These are phyloP conservation scores for Drosophila meridiana DNA, from an alignment of 2,888 invertebrate species.

Conservation along the genomic window DNA sequence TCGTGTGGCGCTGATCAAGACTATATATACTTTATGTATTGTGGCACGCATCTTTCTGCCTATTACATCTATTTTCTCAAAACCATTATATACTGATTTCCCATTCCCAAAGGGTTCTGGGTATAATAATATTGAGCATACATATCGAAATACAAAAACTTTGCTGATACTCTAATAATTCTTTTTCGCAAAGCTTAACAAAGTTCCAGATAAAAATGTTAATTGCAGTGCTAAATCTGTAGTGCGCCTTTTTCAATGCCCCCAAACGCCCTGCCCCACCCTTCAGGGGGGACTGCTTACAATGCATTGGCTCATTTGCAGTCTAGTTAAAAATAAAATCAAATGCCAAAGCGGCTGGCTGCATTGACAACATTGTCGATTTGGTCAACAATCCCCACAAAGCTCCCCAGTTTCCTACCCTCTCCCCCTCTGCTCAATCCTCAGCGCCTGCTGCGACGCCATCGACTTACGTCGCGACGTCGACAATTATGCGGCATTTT, in stretches of 20 bases:
- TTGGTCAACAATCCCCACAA: conserved; percentile 50
- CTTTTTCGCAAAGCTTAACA: background rate
- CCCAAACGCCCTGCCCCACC: background rate
- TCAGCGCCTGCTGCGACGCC: background rate
- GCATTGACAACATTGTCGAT: conserved; percentile 79
- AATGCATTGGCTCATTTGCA: conserved; percentile 59
- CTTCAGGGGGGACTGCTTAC: conserved; percentile 1
- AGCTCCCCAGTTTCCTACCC: background rate
- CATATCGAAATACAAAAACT: background rate
- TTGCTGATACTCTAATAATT: conserved; percentile 1
- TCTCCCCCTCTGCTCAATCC: background rate
- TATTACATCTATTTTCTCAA: no score
- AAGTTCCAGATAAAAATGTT: conserved; percentile 31
- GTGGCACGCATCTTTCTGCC: no score
- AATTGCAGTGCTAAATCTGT: conserved; percentile 32
- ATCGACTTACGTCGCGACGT: conserved; percentile 41
- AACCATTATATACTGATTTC: no score
- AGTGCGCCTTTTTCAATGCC: conserved; percentile 22
- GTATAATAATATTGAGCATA: no score
- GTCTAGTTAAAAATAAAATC: conserved; percentile 78
- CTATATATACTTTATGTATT: no score
- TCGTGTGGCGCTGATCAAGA: no score
- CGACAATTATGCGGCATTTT: conserved; percentile 79
- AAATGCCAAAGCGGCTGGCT: conserved; percentile 72
- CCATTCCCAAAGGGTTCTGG: no score